Evolutionary conservation across 2,113 vertebrate genomes (phyloP).

Genomic region (Gorsachius goisagi): DNA sequence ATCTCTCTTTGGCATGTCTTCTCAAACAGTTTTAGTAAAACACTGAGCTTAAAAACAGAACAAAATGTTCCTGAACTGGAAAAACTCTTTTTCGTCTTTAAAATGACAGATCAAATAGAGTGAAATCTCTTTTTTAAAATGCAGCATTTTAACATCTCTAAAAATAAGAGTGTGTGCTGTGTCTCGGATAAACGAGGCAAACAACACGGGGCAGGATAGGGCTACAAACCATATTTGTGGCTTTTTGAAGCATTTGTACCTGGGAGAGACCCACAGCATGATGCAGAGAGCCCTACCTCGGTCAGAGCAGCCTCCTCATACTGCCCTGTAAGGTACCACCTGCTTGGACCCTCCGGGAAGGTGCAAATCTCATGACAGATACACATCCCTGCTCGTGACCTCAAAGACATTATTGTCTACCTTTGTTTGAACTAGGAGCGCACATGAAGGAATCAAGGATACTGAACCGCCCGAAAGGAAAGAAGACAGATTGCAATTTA

Average conservation of each 20-base stretch:
- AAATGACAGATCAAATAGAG: slow-evolving; percentile 12
- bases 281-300: neutral
- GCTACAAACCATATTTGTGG: neutral
- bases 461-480: neutral
- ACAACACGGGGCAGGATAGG: neutral
- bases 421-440: neutral
- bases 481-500: neutral
- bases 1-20: neutral
- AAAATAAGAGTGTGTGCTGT: neutral
- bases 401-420: neutral
- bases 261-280: neutral
- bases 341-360: neutral
- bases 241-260: neutral
- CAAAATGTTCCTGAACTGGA: neutral
- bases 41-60: neutral
- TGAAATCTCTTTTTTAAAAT: neutral
- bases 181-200: neutral
- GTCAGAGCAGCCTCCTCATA: neutral
- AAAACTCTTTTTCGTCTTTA: slow-evolving; percentile 4
- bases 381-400: neutral
- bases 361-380: neutral
- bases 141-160: neutral
- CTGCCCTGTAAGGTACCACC: neutral
- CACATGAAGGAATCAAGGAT: neutral
- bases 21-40: neutral